phyloP scores from a whole-genome alignment of 2,113 vertebrate genomes.

The Mobula birostris region DNA sequence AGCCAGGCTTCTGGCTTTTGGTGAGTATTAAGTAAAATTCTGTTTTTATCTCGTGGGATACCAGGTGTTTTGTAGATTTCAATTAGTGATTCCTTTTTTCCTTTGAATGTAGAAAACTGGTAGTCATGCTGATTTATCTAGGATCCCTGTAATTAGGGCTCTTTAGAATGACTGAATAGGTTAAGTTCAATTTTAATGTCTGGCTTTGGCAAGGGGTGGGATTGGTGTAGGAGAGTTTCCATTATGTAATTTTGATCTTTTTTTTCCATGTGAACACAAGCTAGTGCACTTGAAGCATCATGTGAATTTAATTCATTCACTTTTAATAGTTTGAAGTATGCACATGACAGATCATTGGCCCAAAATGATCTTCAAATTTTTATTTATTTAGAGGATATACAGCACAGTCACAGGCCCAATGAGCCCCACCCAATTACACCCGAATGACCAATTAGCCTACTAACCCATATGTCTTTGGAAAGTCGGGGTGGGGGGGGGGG shows the following conservation, averaged over 20 bases:
- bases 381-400: no score
- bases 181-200: not conserved
- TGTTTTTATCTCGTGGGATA: conserved; percentile 22
- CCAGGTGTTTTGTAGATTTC: conserved; percentile 2
- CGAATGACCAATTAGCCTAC: no score
- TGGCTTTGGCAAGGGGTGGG: not conserved
- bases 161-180: not conserved
- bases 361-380: not conserved
- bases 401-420: no score
- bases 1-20: not conserved
- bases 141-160: not conserved
- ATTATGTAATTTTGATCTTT: not conserved
- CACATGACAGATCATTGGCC: not conserved
- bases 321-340: not conserved
- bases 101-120: not conserved
- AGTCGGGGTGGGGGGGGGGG: no score
- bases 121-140: not conserved
- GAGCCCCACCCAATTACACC: no score
- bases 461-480: no score
- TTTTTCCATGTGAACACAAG: not conserved
- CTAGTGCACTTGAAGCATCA: not conserved
- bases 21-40: not conserved
- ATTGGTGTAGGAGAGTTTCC: not conserved
- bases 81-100: conserved; percentile 21
- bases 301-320: not conserved